Evolutionary conservation across 2,888 invertebrate genomes (phyloP).

Genomic region (Ormia ochracea): DNA sequence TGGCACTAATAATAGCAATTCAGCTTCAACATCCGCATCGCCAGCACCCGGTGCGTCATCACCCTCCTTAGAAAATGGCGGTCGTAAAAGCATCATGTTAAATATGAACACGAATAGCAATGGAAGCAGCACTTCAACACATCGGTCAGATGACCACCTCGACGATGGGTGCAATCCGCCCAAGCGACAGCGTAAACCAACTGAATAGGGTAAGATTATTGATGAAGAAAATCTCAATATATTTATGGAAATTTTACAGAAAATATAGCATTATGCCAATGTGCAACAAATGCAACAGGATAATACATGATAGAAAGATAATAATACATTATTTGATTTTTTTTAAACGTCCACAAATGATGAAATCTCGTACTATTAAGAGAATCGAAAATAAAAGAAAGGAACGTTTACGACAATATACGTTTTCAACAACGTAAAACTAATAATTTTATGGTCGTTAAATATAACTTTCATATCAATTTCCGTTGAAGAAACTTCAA

Average conservation of each 20-base stretch:
- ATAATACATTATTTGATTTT: conserved; percentile 2
- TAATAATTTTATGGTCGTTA: background rate
- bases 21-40: conserved; percentile 67
- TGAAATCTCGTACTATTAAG: background rate
- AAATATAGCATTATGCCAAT: conserved; percentile 62
- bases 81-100: conserved; percentile 68
- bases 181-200: conserved; percentile 72
- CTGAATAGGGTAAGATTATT: conserved; percentile 71
- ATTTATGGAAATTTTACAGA: conserved; percentile 61
- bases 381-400: conserved; percentile 1
- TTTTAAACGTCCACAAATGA: background rate
- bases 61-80: conserved; percentile 69
- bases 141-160: conserved; percentile 64
- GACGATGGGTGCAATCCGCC: conserved; percentile 74
- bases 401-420: conserved; percentile 23
- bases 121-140: conserved; percentile 52
- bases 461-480: conserved; percentile 49
- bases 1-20: conserved; percentile 64
- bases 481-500: conserved; percentile 16
- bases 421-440: conserved; percentile 16
- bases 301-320: conserved; percentile 46
- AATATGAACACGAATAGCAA: conserved; percentile 59
- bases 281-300: conserved; percentile 60
- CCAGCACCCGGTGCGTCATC: conserved; percentile 64
- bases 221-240: conserved; percentile 61